These are phyloP conservation scores for Drosophila longiperda DNA, from an alignment of 2,888 invertebrate genomes.

Conservation along the genomic window DNA sequence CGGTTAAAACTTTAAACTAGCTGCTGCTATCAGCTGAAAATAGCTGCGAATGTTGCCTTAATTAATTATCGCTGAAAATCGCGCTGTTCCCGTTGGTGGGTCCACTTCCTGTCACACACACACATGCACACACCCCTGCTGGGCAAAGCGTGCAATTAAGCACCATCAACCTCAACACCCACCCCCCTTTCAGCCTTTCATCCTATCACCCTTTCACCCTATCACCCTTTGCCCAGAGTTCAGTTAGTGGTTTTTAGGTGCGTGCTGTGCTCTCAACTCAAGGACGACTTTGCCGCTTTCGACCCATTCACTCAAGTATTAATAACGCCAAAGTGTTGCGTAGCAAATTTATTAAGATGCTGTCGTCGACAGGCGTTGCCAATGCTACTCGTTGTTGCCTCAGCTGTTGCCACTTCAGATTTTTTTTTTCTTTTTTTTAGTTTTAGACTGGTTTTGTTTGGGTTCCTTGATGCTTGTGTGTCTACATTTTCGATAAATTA, in stretches of 20 bases:
- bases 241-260: slow-evolving; percentile 73
- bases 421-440: slow-evolving; percentile 17
- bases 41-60: slow-evolving; percentile 29
- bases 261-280: slow-evolving; percentile 46
- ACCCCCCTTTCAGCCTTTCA: not conserved
- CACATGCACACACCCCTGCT: slow-evolving; percentile 25
- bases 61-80: slow-evolving; percentile 46
- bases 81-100: not conserved
- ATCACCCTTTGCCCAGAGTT: slow-evolving; percentile 2
- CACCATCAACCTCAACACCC: slow-evolving; percentile 42
- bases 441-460: slow-evolving; percentile 15
- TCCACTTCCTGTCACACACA: slow-evolving; percentile 40
- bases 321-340: slow-evolving; percentile 80
- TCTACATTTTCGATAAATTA: slow-evolving; percentile 63
- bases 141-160: slow-evolving; percentile 70
- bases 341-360: slow-evolving; percentile 78
- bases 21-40: slow-evolving; percentile 18
- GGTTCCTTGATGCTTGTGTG: slow-evolving; percentile 26
- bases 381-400: slow-evolving; percentile 47
- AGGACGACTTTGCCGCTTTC: slow-evolving; percentile 28
- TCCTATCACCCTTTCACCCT: not conserved
- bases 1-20: slow-evolving; percentile 53
- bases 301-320: slow-evolving; percentile 72
- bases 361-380: slow-evolving; percentile 54
- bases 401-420: slow-evolving; percentile 67